These are phyloP conservation scores for Timema podura DNA, from an alignment of 2,888 invertebrate species.

Conservation along the genomic window DNA sequence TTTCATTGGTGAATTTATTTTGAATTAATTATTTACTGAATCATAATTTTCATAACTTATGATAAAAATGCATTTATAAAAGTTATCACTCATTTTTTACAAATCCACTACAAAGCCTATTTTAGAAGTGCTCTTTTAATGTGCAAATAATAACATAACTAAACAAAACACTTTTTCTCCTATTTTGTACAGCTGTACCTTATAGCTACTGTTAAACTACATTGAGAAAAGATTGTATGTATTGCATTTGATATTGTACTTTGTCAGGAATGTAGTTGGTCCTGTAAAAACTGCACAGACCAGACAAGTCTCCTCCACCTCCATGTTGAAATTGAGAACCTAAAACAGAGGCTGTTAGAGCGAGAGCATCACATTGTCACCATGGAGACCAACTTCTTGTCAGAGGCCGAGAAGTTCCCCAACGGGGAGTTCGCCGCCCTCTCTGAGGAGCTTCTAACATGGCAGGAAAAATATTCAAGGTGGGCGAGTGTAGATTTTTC, in stretches of 20 bases:
- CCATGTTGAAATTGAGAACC: slow-evolving; percentile 80
- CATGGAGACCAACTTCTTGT: slow-evolving; percentile 81
- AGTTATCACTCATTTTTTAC: too few relatives aligned
- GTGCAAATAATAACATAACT: background rate
- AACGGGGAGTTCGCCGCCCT: slow-evolving; percentile 72
- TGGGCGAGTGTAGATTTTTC: slow-evolving; percentile 36
- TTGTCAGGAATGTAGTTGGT: slow-evolving; percentile 58
- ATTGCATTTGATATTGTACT: slow-evolving; percentile 25
- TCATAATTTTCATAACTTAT: too few relatives aligned
- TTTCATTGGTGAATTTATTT: too few relatives aligned
- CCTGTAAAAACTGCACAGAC: slow-evolving; percentile 51
- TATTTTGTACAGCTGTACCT: background rate
- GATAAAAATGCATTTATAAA: too few relatives aligned
- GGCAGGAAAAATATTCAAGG: slow-evolving; percentile 93
- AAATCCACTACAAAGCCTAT: too few relatives aligned
- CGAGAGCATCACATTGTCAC: slow-evolving; percentile 78
- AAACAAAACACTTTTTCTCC: background rate
- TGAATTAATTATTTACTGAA: too few relatives aligned
- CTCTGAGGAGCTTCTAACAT: slow-evolving; percentile 77
- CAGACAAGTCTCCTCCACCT: slow-evolving; percentile 57
- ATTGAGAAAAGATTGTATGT: too few relatives aligned
- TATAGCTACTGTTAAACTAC: background rate
- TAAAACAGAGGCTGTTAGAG: slow-evolving; percentile 76
- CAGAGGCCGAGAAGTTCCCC: slow-evolving; percentile 59
- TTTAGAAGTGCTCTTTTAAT: too few relatives aligned